phyloP scores from a whole-genome alignment of 2,113 vertebrate genomes.

The Cettia cetti region DNA sequence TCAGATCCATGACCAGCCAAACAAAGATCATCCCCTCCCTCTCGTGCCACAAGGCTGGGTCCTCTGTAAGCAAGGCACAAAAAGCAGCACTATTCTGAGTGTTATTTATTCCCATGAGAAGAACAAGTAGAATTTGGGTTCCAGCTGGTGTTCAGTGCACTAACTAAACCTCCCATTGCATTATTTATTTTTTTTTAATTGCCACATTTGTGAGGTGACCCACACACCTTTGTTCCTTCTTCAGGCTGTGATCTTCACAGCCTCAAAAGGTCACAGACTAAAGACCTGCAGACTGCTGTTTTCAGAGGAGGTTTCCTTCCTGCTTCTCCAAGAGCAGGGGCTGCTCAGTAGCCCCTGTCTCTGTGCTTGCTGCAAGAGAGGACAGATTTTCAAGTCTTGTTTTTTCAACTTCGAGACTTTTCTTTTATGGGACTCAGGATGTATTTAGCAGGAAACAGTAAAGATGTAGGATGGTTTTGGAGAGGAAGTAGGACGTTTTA shows the following conservation, averaged over 20 bases:
- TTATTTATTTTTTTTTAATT: not conserved
- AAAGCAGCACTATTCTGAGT: not conserved
- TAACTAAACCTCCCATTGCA: not conserved
- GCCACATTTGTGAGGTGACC: not conserved
- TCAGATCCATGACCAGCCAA: not conserved
- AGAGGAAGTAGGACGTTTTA: constrained; percentile 9
- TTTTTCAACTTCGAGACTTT: not conserved
- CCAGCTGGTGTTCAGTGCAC: accelerated
- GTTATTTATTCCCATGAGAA: not conserved
- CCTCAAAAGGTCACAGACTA: not conserved
- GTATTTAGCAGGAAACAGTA: constrained; percentile 5
- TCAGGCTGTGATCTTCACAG: not conserved
- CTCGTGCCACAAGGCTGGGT: accelerated
- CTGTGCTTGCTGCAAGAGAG: not conserved
- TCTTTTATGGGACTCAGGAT: not conserved
- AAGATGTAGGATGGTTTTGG: not conserved
- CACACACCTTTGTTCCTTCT: not conserved
- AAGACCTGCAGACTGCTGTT: not conserved
- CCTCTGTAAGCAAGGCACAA: not conserved
- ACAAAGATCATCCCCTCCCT: not conserved
- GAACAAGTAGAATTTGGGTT: not conserved
- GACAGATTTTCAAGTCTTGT: not conserved
- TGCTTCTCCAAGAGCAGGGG: not conserved
- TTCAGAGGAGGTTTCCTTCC: not conserved
- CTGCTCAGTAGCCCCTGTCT: not conserved